Evolutionary conservation across 2,888 invertebrate genomes (phyloP).

Genomic region (Hydroisotoma schaefferi): DNA sequence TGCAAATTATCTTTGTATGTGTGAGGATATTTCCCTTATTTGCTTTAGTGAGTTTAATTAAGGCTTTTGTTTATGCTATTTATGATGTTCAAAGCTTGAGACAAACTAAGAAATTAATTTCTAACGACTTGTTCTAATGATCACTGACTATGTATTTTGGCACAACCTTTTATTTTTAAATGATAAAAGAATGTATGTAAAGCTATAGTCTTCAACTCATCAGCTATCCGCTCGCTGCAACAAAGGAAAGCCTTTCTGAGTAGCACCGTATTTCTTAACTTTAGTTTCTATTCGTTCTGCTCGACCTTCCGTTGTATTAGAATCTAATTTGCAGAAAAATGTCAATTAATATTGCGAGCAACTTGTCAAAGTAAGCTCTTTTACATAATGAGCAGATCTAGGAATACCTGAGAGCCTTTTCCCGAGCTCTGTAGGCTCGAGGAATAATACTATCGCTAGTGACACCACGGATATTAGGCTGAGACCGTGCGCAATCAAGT

Average conservation of each 20-base stretch:
- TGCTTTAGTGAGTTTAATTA: no score
- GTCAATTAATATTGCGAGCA: background rate
- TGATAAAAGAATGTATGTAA: no score
- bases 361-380: no score
- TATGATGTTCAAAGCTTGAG: no score
- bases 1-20: no score
- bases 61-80: no score
- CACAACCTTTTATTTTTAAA: no score
- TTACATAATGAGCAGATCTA: background rate
- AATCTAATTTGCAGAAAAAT: slow-evolving; percentile 12
- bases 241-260: slow-evolving; percentile 26
- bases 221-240: slow-evolving; percentile 16
- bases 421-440: slow-evolving; percentile 24
- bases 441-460: slow-evolving; percentile 23
- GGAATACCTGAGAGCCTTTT: slow-evolving; percentile 34
- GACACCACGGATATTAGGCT: slow-evolving; percentile 29
- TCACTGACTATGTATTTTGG: no score
- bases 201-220: no score
- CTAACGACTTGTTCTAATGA: no score
- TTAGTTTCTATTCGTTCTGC: slow-evolving; percentile 18
- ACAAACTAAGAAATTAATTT: no score
- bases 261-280: slow-evolving; percentile 24
- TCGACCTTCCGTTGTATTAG: slow-evolving; percentile 27
- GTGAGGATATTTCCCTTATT: no score
- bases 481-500: slow-evolving; percentile 29